Evolutionary conservation across 30 jellyfish, hydroid and myxozoan genomes (phyloP).

Genomic region (Cassiopea xamachana): DNA sequence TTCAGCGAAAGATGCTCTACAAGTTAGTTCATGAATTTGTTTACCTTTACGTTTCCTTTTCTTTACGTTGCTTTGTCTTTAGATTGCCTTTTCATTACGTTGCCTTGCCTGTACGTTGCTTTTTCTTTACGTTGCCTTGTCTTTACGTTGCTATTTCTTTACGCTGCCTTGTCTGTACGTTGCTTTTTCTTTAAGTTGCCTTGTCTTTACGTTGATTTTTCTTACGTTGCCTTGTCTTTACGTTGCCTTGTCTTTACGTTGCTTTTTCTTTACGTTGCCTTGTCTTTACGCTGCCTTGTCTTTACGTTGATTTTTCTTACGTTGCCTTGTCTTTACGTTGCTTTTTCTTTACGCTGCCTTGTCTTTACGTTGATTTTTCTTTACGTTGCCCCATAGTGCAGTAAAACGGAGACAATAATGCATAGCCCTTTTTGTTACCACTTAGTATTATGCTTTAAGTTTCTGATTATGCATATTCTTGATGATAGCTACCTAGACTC

Average conservation of each 20-base stretch:
- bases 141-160: not conserved
- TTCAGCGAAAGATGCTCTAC: conserved; percentile 54
- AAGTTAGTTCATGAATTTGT: conserved; percentile 6
- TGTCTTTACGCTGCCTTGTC: not conserved
- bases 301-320: not conserved
- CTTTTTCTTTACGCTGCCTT: not conserved
- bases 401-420: too few species aligned
- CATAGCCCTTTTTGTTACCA: too few species aligned
- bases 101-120: not conserved
- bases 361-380: too few species aligned
- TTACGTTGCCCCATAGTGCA: too few species aligned
- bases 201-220: not conserved
- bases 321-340: not conserved
- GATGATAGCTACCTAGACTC: too few species aligned
- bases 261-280: too few species aligned
- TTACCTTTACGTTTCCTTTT: not conserved
- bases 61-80: not conserved
- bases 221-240: too few species aligned
- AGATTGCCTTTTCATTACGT: not conserved
- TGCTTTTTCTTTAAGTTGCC: not conserved
- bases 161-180: not conserved
- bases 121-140: not conserved
- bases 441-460: too few species aligned
- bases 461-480: too few species aligned
- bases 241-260: too few species aligned